Evolutionary conservation across 2,113 vertebrate species (phyloP), one percentile per base, ranked within the genome.

Genomic region (Corynorhinus townsendii): DNA sequence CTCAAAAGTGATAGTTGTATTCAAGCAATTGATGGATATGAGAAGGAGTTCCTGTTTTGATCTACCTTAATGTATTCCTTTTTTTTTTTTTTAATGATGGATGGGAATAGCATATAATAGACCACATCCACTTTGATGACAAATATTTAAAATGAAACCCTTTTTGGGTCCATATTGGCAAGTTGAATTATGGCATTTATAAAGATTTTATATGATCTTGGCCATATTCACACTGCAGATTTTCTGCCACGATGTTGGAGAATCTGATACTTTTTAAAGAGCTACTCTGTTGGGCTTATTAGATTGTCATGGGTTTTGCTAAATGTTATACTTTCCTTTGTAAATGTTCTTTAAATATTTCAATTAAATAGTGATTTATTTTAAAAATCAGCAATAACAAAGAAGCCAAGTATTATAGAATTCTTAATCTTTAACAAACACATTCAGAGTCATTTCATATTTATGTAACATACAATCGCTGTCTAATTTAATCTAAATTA

Each of bases 401-500:
- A 90, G 98, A 98, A 98, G 91, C 96, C 75, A 96, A 95, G 91
- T 97, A 97, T 97, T 98, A 97, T 88, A 97, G 90, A 97, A 98
- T 94, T 96, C 94, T 97, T 98, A 97, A 97, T 98, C 96, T 94
- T 95, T 98, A 94, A 97, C 96, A 97, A 98, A 97, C 96, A 93
- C 86, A 95, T 97, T 98, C 96, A 93, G 89, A 96, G 95, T 91
- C 73, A 94, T 93, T 95, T 97, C 64, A 64, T 98, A 97, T 98
- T 98, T 98, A 97, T 98, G 98, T 98, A 98, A 98, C 22, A 43
- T 98, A 97, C 97, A 98, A 98, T 98, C 98, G 98, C 97, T 98
- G 96, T 98, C 97, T 98, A 98, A 98, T 97, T 98, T 98, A 98
- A 98, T 98, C 96, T 98, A 97, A 98, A 98, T 98, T 98, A 98